These are phyloP conservation scores for Montipora capricornis DNA, from an alignment of 64 coral and sea anemone genomes.

Conservation along the genomic window DNA sequence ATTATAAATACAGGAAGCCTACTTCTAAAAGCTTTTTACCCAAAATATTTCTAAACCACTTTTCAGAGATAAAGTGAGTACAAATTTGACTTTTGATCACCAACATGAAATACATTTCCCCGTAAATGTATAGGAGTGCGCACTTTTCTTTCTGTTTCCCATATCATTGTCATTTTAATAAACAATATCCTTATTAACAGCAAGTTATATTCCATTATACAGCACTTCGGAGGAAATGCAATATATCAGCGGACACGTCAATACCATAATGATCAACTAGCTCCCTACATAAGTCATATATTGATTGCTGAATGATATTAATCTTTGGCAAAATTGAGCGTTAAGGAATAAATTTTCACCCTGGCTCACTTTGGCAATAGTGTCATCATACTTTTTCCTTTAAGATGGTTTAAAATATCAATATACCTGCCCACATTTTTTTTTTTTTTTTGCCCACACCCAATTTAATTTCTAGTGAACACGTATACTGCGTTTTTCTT, in stretches of 20 bases:
- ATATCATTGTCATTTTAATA: neutral
- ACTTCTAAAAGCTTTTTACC: too few relatives aligned
- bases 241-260: neutral
- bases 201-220: neutral
- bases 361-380: neutral
- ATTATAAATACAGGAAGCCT: too few relatives aligned
- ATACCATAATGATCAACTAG: slow-evolving; percentile 1
- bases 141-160: neutral
- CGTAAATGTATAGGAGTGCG: neutral
- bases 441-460: neutral
- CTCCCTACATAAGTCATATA: slow-evolving; percentile 14
- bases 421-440: neutral
- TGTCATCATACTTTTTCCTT: neutral
- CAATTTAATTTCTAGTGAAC: too few relatives aligned
- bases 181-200: neutral
- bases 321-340: neutral
- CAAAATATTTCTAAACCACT: too few relatives aligned
- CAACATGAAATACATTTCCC: neutral
- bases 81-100: too few relatives aligned
- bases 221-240: neutral
- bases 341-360: neutral
- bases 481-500: neutral
- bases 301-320: slow-evolving; percentile 33
- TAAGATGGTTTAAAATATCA: neutral
- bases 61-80: too few relatives aligned